Evolutionary conservation across 2,797 vertebrate species (phyloP), one percentile per base, ranked within the genome.

Genomic region (Rhinatrema bivittatum): DNA sequence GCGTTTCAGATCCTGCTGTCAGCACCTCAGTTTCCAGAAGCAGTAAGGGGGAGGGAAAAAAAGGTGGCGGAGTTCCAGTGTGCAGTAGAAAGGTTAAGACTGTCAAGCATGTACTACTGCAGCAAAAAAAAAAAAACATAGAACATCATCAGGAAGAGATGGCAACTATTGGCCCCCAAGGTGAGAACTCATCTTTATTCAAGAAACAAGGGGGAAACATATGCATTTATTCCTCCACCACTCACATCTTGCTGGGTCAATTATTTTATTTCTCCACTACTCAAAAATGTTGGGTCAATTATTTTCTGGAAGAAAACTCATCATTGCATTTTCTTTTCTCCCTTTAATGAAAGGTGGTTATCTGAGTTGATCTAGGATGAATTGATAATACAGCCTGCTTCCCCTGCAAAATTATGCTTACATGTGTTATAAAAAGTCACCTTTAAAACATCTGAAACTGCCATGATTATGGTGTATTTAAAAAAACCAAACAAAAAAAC

Each of bases 371-470:
- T 46, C 56, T 46, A 42, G 33, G 44, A 50, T 39, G 36, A 70
- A 69, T 16, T 51, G 46, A 46, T 23, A 40, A 36, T 43, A 55
- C 4, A 7, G 26, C 23, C 48, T 24, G 48, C 32, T 38, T n/a
- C n/a, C n/a, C n/a, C 45, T 38, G 33, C 50, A 49, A 42, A 42
- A 31, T 61, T 35, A 31, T 32, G 33, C 42, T 39, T 53, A 11
- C 27, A 32, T 60, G 56, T 65, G 68, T 74, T 54, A 65, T 44
- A 41, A 19, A 24, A 34, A 52, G 42, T 56, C 51, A 69, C 50
- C 46, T 73, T 59, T 56, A 45, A 52, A 76, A 46, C 3, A 17
- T 52, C 66, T 67, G 60, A 73, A 50, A 14, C 0, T 2, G 50
- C 1, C 0, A 7, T 23, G 42, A 40, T 48, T 54, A 32, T 26